Conservation (phyloP, 2,797 vertebrate species). For the Nannoperca australis region DNA sequence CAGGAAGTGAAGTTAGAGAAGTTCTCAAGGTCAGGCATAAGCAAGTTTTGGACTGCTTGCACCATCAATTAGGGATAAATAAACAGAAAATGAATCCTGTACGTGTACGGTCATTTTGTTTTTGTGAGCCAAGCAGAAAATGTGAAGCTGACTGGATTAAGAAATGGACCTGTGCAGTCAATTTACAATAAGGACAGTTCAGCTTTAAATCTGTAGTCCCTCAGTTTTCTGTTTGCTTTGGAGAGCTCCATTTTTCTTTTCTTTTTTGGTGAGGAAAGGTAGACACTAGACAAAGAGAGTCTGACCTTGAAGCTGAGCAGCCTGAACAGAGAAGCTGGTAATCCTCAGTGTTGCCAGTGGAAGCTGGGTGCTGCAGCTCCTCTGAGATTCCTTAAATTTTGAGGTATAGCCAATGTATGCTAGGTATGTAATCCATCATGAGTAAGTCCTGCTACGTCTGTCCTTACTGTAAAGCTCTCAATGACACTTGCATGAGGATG, state of each 20-base stretch:
- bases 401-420: constrained; percentile 27
- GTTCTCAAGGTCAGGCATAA: constrained; percentile 44
- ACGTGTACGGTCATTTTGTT: not conserved
- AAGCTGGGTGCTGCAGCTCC: constrained; percentile 16
- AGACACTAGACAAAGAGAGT: constrained; percentile 15
- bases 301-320: constrained; percentile 38
- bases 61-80: constrained; percentile 43
- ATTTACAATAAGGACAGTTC: not conserved
- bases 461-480: constrained; percentile 37
- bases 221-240: constrained; percentile 38
- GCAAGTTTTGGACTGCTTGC: not conserved
- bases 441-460: constrained; percentile 21
- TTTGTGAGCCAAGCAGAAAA: constrained; percentile 1
- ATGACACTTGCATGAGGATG: constrained; percentile 26
- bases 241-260: constrained; percentile 31
- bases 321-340: constrained; percentile 40
- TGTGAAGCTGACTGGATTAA: constrained; percentile 17
- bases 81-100: constrained; percentile 7
- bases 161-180: constrained; percentile 8
- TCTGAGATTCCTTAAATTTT: constrained; percentile 30
- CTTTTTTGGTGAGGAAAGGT: constrained; percentile 18
- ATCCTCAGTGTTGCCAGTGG: constrained; percentile 28
- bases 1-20: not conserved
- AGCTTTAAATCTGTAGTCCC: constrained; percentile 3
- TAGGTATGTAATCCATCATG: constrained; percentile 41